These are phyloP conservation scores for Vannuccia rotundouncinata DNA, from an alignment of 2,888 invertebrate genomes.

Conservation along the genomic window DNA sequence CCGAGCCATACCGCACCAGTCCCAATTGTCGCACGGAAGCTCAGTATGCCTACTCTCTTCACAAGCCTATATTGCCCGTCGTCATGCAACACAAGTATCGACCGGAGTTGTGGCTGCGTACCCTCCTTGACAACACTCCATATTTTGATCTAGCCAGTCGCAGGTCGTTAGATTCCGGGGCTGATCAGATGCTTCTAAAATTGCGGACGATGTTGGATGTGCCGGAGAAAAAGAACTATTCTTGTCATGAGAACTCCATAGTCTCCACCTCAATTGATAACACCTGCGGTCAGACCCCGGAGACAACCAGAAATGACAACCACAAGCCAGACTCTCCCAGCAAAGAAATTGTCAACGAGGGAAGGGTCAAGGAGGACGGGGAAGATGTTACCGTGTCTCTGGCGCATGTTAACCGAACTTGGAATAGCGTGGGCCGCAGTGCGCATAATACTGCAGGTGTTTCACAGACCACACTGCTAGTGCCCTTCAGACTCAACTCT, in stretches of 20 bases:
- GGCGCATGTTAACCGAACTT: no score
- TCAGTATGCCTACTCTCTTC: slow-evolving; percentile 50
- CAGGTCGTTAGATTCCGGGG: slow-evolving; percentile 39
- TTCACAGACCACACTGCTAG: not conserved
- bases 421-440: not conserved
- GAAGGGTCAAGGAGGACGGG: no score
- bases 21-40: slow-evolving; percentile 45
- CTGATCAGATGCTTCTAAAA: not conserved
- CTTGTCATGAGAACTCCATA: not conserved
- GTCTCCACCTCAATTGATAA: not conserved
- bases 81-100: slow-evolving; percentile 51
- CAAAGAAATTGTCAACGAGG: no score
- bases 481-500: no score
- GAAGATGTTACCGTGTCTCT: no score
- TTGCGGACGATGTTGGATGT: not conserved
- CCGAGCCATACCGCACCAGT: slow-evolving; percentile 37
- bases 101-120: slow-evolving; percentile 54
- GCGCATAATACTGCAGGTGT: not conserved
- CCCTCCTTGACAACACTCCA: slow-evolving; percentile 49
- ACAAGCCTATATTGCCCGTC: slow-evolving; percentile 51
- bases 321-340: no score
- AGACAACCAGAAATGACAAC: no score
- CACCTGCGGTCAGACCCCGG: no score
- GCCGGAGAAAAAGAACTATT: not conserved
- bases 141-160: slow-evolving; percentile 53